Conservation (phyloP, 92 coral and sea anemone species). For the Hydrozoanthus gracilis region DNA sequence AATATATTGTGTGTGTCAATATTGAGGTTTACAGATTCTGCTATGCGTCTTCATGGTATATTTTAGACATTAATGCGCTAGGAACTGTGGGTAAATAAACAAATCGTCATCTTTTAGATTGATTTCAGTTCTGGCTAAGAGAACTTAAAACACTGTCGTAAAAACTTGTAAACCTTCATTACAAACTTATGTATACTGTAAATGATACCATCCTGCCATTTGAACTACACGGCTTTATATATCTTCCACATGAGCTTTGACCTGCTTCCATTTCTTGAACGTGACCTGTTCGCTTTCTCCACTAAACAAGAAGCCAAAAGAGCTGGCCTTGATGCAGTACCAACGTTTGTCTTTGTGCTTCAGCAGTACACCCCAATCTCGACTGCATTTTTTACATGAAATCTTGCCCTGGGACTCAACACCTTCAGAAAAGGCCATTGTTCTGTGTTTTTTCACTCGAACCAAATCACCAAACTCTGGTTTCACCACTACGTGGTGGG, state of each 20-base stretch:
- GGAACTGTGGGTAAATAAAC: no score
- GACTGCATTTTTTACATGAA: conserved; percentile 57
- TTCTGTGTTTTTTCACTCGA: conserved; percentile 21
- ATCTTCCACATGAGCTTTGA: conserved; percentile 45
- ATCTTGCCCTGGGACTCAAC: conserved; percentile 64
- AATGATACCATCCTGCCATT: no score
- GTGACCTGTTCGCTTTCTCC: conserved; percentile 38
- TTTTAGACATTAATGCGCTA: no score
- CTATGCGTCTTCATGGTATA: no score
- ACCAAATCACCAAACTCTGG: conserved; percentile 39
- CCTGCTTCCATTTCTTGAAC: conserved; percentile 73
- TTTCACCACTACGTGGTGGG: conserved; percentile 67
- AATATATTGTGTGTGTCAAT: no score
- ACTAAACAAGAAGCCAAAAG: conserved; percentile 61
- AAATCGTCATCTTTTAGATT: no score
- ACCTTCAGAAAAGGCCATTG: conserved; percentile 13
- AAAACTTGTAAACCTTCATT: no score
- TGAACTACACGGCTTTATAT: neutral
- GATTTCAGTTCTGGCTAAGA: no score
- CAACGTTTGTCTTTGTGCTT: conserved; percentile 54
- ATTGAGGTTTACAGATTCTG: no score
- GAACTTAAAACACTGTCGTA: no score
- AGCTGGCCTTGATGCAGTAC: conserved; percentile 75
- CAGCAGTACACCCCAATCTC: conserved; percentile 78
- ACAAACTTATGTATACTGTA: no score